phyloP scores from a whole-genome alignment of 2,797 vertebrate species.

The Chrosomus eos region DNA sequence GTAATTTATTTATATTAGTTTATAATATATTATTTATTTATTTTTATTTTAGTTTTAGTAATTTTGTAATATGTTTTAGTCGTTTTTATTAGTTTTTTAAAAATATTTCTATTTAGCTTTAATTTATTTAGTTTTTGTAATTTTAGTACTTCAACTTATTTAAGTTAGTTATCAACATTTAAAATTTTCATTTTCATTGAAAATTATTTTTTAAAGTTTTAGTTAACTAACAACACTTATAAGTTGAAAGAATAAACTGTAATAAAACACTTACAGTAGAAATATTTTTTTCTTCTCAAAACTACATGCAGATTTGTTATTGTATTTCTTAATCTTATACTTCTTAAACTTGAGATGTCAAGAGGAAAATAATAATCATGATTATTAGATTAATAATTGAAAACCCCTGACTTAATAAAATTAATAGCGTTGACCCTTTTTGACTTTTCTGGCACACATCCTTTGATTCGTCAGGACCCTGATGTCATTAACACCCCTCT shows the following conservation, averaged over 20 bases:
- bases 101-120: background rate
- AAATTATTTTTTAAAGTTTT: background rate
- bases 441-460: background rate
- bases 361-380: background rate
- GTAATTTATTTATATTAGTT: background rate
- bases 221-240: no score
- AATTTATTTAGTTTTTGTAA: background rate
- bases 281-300: background rate
- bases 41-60: background rate
- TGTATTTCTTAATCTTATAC: background rate
- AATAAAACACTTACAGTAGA: background rate
- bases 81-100: background rate
- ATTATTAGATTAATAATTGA: background rate
- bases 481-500: conserved; percentile 90
- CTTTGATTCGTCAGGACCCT: conserved; percentile 79
- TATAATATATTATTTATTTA: background rate
- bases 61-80: background rate
- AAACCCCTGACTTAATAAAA: background rate
- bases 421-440: background rate
- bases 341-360: background rate
- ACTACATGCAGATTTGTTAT: background rate
- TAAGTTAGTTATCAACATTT: background rate
- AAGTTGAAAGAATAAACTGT: background rate
- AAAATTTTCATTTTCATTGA: background rate
- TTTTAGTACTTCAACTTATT: background rate